Percentiles rank a stretch among this genome's conserved stretches.
Evolutionary conservation across 2,797 vertebrate species (phyloP).

Genomic region (Acipenser transmontanus): DNA sequence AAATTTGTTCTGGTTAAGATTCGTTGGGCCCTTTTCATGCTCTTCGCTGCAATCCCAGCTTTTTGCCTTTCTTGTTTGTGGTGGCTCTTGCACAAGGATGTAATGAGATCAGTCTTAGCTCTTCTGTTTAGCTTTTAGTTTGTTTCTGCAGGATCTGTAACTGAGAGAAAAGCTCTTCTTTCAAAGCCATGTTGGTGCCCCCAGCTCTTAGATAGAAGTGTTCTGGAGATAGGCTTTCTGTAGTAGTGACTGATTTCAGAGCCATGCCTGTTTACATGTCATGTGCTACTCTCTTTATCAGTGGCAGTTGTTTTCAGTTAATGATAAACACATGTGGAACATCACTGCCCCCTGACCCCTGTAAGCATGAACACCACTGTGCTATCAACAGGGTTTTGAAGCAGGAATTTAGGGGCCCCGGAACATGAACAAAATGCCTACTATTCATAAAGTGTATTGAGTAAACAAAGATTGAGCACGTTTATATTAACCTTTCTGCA

Average conservation of each 20-base stretch:
- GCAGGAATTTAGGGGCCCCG: no score
- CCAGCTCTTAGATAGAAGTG: no score
- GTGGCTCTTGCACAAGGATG: slow-evolving; percentile 13
- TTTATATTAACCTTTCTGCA: no score
- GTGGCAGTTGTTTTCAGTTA: slow-evolving; percentile 30
- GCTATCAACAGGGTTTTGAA: no score
- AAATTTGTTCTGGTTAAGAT: no score
- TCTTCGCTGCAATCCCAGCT: background rate
- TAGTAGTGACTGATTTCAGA: background rate
- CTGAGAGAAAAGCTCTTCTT: slow-evolving; percentile 11
- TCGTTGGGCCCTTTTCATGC: background rate
- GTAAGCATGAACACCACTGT: no score
- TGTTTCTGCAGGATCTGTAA: background rate
- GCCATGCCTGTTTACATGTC: slow-evolving; percentile 19
- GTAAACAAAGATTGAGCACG: no score
- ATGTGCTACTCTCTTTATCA: slow-evolving; percentile 17
- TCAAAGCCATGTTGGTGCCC: background rate
- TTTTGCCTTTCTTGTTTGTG: background rate
- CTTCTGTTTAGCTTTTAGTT: slow-evolving; percentile 8
- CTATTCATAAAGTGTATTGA: no score
- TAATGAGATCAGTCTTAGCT: slow-evolving; percentile 15
- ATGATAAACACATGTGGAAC: no score
- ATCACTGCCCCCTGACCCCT: no score
- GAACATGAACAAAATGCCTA: no score
- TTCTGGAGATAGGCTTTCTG: no score